Base-by-base conservation (phyloP, 30 jellyfish, hydroid and myxozoan genomes). In the Aurelia coerulea region DNA sequence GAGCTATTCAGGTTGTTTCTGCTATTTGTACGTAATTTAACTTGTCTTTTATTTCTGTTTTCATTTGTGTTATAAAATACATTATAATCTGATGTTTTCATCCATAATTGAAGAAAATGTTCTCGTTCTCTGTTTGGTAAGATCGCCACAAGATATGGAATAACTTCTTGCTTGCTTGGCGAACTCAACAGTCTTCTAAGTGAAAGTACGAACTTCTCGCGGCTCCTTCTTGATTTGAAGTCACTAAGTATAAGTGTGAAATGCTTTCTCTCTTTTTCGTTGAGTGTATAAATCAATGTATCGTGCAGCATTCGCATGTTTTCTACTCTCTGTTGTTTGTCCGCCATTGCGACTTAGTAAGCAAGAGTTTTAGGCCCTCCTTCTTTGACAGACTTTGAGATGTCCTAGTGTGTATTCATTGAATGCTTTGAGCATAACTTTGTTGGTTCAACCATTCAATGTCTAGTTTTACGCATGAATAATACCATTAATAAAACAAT, bases 121-220 rank as follows among this genome's bases (percentile, higher is more conserved):
- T 88, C 96, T 15, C 91, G 87, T 23, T 88, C 96, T 50, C 88
- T 78, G 80, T 4, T 15, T 2, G 91, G 90, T 68, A 88, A 69
- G 19, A 88, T 74, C 3, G 65, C 84, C 65, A 88, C 52, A 58
- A 88, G 65, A 70, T 88, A 80, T 11, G 91, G 91, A 12, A 88
- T 85, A 56, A 88, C 80, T 68, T 88, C 96, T 58, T 88, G 91
- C 70, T 88, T 88, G 41, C 72, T 88, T 29, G 96, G 83, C 34
- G 91, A 52, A 49, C 11, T 52, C 65, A 88, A 50, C 10, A 88
- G 88, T 41, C 75, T 35, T 72, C 96, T 41, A 19, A 88, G 62
- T 41, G 91, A 79, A n/a, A 65, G 15, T 52, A 88, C 96, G 59
- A 88, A 88, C 34, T 53, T 74, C 66, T 59, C 86, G 3, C 87